Evolutionary conservation across 2,113 vertebrate species (phyloP).

Genomic region (Trogon melanurus): DNA sequence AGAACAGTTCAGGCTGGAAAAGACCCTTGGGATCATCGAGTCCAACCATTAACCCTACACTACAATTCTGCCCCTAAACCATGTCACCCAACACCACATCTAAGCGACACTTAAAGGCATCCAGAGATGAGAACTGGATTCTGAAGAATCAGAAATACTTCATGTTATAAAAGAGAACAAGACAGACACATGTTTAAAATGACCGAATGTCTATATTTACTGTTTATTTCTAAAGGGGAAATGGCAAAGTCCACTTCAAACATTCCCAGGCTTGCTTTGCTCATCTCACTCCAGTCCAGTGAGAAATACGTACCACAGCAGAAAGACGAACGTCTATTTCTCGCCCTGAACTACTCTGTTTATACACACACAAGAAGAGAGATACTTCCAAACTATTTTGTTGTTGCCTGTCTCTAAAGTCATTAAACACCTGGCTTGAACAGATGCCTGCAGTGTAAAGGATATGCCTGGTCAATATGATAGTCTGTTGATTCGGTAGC

Average conservation of each 20-base stretch:
- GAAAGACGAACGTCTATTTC: neutral
- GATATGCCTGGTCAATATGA: neutral
- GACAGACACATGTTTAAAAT: neutral
- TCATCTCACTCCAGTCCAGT: neutral
- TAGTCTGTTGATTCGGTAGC: neutral
- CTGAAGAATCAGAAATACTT: neutral
- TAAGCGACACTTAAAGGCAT: too few relatives aligned
- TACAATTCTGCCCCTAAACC: too few relatives aligned
- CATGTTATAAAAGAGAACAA: neutral
- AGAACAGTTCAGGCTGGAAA: too few relatives aligned
- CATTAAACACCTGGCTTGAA: neutral
- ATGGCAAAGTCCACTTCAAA: neutral
- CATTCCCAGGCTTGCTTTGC: neutral
- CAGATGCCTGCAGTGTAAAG: neutral
- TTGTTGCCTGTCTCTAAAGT: neutral
- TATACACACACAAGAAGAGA: neutral
- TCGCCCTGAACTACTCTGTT: neutral
- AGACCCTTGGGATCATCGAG: too few relatives aligned
- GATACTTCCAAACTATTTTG: neutral
- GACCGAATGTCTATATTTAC: neutral
- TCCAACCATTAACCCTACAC: too few relatives aligned
- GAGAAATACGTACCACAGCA: fast-evolving
- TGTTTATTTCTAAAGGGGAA: neutral
- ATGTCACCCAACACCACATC: too few relatives aligned
- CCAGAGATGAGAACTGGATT: neutral